phyloP scores from a whole-genome alignment of 2,113 vertebrate genomes.

The Dicerorhinus sumatrensis region DNA sequence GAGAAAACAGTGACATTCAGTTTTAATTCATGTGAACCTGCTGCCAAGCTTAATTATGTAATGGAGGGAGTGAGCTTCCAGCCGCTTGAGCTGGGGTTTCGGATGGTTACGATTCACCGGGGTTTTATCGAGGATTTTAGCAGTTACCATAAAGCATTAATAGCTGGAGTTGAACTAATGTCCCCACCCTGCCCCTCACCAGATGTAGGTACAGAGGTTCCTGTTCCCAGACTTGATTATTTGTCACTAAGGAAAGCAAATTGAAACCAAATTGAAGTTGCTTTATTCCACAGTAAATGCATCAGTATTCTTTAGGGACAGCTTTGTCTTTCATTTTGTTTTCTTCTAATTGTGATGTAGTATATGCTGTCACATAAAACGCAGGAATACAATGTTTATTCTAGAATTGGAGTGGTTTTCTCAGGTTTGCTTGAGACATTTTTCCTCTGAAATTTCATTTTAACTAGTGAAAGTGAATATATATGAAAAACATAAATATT shows the following conservation, averaged over 20 bases:
- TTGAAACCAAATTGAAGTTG: constrained; percentile 72
- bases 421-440: neutral
- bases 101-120: constrained; percentile 68
- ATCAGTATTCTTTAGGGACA: constrained; percentile 55
- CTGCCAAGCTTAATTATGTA: constrained; percentile 86
- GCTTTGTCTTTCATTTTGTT: neutral
- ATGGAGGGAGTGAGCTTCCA: constrained; percentile 80
- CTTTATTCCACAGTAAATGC: constrained; percentile 69
- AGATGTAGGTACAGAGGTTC: constrained; percentile 58
- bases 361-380: neutral
- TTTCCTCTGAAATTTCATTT: neutral
- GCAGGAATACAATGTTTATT: neutral
- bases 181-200: constrained; percentile 42
- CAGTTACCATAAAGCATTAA: constrained; percentile 67
- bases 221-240: constrained; percentile 73
- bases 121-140: constrained; percentile 70
- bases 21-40: constrained; percentile 88
- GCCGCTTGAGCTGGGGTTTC: constrained; percentile 71
- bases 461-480: neutral
- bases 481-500: neutral
- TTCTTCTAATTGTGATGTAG: neutral
- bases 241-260: constrained; percentile 75
- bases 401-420: neutral
- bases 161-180: constrained; percentile 76
- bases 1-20: constrained; percentile 87